Percentiles rank a stretch among this genome's conserved stretches.
Evolutionary conservation across 2,113 vertebrate species (phyloP).

Genomic region (Tretioscincus oriximinensis): DNA sequence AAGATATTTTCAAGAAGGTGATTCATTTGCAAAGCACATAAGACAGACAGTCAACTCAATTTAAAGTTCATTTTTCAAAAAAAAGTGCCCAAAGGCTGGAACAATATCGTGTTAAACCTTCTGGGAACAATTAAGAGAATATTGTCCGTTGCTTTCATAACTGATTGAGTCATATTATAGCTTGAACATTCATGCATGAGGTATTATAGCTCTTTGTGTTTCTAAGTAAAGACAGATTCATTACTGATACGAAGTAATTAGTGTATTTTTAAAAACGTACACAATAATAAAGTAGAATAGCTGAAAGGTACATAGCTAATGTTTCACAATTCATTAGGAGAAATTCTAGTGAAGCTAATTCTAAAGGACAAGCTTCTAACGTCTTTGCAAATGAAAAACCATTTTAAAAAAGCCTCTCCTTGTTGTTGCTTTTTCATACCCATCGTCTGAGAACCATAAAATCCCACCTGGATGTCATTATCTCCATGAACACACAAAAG

Average conservation of each 20-base stretch:
- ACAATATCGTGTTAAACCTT: slow-evolving; percentile 13
- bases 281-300: neutral
- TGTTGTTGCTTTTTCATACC: too few species aligned
- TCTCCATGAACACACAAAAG: neutral
- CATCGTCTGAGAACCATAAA: neutral
- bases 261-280: neutral
- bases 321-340: neutral
- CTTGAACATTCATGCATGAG: slow-evolving; percentile 10
- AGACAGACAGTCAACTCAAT: slow-evolving; percentile 24
- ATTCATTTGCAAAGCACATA: slow-evolving; percentile 26
- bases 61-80: slow-evolving; percentile 13
- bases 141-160: slow-evolving; percentile 15
- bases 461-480: neutral
- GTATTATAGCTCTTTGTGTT: slow-evolving; percentile 26
- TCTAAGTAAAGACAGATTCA: slow-evolving; percentile 22
- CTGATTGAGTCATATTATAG: slow-evolving; percentile 22
- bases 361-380: neutral
- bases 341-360: neutral
- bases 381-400: neutral
- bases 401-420: neutral
- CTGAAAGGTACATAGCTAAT: neutral
- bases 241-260: slow-evolving; percentile 19
- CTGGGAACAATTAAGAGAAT: slow-evolving; percentile 22
- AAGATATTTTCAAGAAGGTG: slow-evolving; percentile 13
- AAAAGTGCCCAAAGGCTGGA: slow-evolving; percentile 8